Conservation (phyloP, 2,797 vertebrate genomes). For the Acrossocheilus fasciatus region DNA sequence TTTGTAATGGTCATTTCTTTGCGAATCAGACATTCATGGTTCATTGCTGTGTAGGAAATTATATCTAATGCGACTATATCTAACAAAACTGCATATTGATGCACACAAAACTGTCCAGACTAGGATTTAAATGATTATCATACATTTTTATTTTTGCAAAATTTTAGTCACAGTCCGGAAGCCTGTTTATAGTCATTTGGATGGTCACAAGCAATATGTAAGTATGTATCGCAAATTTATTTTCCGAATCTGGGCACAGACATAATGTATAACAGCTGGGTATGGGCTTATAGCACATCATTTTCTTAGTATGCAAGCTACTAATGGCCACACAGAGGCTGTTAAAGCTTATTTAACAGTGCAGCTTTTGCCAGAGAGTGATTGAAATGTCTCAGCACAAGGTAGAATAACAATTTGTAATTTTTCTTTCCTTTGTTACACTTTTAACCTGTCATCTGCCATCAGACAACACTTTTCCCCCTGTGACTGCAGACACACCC, state of each 20-base stretch:
- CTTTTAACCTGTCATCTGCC: conserved; percentile 7
- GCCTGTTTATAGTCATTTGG: conserved; percentile 1
- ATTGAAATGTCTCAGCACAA: not conserved
- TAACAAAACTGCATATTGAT: not conserved
- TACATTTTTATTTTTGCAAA: not conserved
- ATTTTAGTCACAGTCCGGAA: not conserved
- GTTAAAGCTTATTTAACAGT: conserved; percentile 27
- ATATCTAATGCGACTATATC: not conserved
- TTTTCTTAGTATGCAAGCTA: not conserved
- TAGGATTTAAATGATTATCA: not conserved
- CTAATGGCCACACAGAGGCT: conserved; percentile 23
- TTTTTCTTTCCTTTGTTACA: not conserved
- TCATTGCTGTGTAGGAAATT: not conserved
- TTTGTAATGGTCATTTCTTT: not conserved
- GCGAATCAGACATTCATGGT: not conserved
- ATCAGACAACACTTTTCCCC: conserved; percentile 6
- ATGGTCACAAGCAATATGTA: not conserved
- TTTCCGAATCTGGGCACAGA: not conserved
- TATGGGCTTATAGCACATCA: conserved; percentile 22
- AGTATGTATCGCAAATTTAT: conserved; percentile 14
- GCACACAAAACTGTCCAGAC: not conserved
- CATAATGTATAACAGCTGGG: conserved; percentile 23
- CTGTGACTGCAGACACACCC: conserved; percentile 34
- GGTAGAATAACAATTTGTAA: not conserved
- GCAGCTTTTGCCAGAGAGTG: not conserved